Evolutionary conservation across 2,888 invertebrate genomes (phyloP), one percentile per base, ranked within the genome.

Genomic region (Pilophorus perplexus): DNA sequence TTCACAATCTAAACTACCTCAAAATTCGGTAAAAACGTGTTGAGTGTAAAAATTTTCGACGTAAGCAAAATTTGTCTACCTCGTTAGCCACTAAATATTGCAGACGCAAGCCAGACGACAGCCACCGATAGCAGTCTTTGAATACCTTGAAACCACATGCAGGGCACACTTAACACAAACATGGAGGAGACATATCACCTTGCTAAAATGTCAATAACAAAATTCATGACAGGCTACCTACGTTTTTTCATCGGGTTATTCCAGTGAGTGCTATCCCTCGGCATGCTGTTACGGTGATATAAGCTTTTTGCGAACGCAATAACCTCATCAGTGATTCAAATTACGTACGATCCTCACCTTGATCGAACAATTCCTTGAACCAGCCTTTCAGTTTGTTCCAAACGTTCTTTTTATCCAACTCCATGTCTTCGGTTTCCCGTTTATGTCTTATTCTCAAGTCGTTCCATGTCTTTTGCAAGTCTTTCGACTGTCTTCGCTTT

Each of bases 321-420:
- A 3, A 37, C 2, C n/a, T n/a, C n/a, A n/a, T n/a, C n/a, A n/a
- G n/a, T n/a, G n/a, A n/a, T n/a, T n/a, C n/a, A n/a, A n/a, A n/a
- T n/a, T n/a, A n/a, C n/a, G n/a, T n/a, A n/a, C n/a, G n/a, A n/a
- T n/a, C n/a, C n/a, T n/a, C 66, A 64, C 69, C 64, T 67, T 67
- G 67, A 28, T 69, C 65, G 28, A 67, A 67, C 10, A 69, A 40
- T 59, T 69, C 69, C 64, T 69, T 69, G 38, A 69, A 69, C 37
- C 59, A 69, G 10, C 65, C 67, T 52, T 65, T 69, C 22, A 69
- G 16, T 64, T 65, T 69, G 37, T 67, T 67, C 67, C 67, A 69
- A 3, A 67, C 55, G 20, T 66, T 68, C 40, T 46, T 64, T 16
- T 44, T 64, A 8, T 68, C 50, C 18, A 44, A 37, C 10, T 40